Conservation (phyloP, 1,140 invertebrate species). For the Ceratina japonica region DNA sequence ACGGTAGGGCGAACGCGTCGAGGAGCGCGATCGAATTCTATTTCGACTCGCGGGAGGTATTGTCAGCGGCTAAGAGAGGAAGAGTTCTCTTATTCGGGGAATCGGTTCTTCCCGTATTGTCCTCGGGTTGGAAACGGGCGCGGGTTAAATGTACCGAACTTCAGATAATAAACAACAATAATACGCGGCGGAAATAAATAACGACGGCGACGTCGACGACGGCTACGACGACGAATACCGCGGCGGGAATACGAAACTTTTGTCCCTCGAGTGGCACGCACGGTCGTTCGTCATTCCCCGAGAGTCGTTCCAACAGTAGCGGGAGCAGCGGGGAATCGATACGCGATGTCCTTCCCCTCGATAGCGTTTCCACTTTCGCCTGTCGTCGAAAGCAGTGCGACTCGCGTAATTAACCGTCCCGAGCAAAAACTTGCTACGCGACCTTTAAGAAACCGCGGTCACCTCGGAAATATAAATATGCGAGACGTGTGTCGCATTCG, state of each 20-base stretch:
- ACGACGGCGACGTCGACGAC: constrained; percentile 29
- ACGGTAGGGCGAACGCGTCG: too few species aligned
- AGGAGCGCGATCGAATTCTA: too few species aligned
- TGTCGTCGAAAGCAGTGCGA: background rate
- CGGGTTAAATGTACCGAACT: constrained; percentile 75
- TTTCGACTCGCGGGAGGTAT: too few species aligned
- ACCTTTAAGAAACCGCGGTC: too few species aligned
- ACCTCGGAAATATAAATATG: too few species aligned
- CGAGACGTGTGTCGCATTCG: too few species aligned
- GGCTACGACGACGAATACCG: constrained; percentile 61
- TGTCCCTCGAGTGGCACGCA: constrained; percentile 46
- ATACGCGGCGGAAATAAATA: constrained; percentile 73
- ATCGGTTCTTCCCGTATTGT: constrained; percentile 49
- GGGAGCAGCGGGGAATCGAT: constrained; percentile 51
- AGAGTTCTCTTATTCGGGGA: background rate
- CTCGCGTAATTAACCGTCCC: background rate
- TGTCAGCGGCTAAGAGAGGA: too few species aligned
- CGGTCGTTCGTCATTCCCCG: constrained; percentile 63
- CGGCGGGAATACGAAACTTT: constrained; percentile 65
- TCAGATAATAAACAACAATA: constrained; percentile 75
- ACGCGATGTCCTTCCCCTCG: constrained; percentile 17
- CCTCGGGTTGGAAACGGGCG: constrained; percentile 59
- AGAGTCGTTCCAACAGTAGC: constrained; percentile 17
- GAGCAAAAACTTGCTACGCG: background rate
- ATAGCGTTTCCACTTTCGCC: background rate